Conservation (phyloP, 1,140 invertebrate genomes). For the Trichonephila clavata region DNA sequence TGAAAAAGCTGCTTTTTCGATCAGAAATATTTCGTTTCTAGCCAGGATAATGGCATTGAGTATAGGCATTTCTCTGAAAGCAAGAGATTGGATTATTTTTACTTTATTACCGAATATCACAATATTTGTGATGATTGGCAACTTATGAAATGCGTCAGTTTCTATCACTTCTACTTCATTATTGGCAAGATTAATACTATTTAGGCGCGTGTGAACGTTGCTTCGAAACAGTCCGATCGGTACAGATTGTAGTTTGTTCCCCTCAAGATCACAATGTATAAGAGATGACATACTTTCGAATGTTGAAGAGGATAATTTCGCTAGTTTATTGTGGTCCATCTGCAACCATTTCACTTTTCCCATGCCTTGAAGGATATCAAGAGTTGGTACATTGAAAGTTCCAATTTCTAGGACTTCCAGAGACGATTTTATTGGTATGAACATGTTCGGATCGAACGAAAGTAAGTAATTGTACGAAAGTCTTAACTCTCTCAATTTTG, state of each 20-base stretch:
- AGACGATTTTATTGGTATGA: conserved; percentile 84
- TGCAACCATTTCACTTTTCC: conserved; percentile 89
- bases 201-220: conserved; percentile 87
- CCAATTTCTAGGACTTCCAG: conserved; percentile 90
- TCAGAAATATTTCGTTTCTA: conserved; percentile 78
- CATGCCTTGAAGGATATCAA: conserved; percentile 85
- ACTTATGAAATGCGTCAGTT: conserved; percentile 85
- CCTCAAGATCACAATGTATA: conserved; percentile 92
- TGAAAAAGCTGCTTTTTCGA: conserved; percentile 84
- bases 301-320: conserved; percentile 84
- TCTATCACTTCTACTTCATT: conserved; percentile 86
- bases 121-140: conserved; percentile 86
- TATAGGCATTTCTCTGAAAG: conserved; percentile 86
- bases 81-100: conserved; percentile 81
- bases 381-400: conserved; percentile 85
- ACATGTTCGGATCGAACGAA: conserved; percentile 88
- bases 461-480: conserved; percentile 93
- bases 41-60: conserved; percentile 85
- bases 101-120: conserved; percentile 88
- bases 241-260: conserved; percentile 86
- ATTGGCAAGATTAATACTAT: conserved; percentile 88
- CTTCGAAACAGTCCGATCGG: conserved; percentile 86
- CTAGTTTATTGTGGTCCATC: conserved; percentile 93
- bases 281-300: conserved; percentile 87
- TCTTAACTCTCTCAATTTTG: conserved; percentile 90